phyloP scores from a whole-genome alignment of 1,140 invertebrate genomes.

The Dinothrombium tinctorium region DNA sequence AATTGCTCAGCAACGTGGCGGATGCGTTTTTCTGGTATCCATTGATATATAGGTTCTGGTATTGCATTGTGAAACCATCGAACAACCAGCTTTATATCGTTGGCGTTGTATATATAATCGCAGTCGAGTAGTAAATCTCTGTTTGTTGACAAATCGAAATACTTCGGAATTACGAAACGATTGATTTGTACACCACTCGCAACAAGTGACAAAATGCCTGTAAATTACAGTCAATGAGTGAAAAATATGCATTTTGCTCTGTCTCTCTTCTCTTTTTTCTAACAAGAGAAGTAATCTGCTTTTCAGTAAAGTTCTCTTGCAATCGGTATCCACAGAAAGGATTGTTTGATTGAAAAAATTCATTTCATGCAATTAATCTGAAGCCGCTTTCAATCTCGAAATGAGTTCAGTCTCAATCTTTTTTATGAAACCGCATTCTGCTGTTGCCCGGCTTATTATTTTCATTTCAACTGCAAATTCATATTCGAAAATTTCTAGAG shows the following conservation, averaged over 20 bases:
- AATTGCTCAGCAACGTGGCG: slow-evolving; percentile 8
- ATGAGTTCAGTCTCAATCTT: too few relatives aligned
- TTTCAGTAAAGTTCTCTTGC: too few relatives aligned
- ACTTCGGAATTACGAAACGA: background rate
- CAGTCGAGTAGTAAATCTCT: slow-evolving; percentile 17
- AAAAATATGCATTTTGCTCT: background rate
- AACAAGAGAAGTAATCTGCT: background rate
- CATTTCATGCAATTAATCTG: too few relatives aligned
- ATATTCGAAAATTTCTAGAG: too few relatives aligned
- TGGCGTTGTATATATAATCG: slow-evolving; percentile 15
- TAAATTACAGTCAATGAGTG: background rate
- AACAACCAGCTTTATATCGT: slow-evolving; percentile 16
- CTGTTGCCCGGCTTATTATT: too few relatives aligned
- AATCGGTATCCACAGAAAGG: too few relatives aligned
- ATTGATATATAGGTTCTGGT: slow-evolving; percentile 19
- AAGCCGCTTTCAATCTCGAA: too few relatives aligned
- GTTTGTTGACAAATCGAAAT: background rate
- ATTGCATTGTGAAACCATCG: slow-evolving; percentile 18
- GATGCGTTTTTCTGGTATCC: slow-evolving; percentile 17
- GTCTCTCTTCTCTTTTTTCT: background rate
- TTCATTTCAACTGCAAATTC: too few relatives aligned
- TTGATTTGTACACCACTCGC: background rate
- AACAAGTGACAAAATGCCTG: background rate
- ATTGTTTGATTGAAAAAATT: too few relatives aligned
- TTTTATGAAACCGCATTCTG: too few relatives aligned